These are phyloP conservation scores for Apotomis betuletana DNA, from an alignment of 2,888 invertebrate genomes.

Conservation along the genomic window DNA sequence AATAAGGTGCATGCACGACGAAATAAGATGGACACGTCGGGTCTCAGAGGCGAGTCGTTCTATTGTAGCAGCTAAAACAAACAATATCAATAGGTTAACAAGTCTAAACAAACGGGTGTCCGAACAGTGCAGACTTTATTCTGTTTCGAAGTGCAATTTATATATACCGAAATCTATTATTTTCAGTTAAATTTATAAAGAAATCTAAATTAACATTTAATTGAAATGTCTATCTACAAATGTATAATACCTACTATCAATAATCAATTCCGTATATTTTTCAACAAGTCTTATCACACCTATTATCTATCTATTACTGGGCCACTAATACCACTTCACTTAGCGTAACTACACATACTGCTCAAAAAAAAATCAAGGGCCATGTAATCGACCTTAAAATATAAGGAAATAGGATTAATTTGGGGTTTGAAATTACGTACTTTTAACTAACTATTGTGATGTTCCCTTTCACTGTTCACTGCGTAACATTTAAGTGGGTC, in stretches of 20 bases:
- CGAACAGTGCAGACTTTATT: conserved; percentile 18
- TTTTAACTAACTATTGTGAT: no score
- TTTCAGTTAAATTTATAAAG: background rate
- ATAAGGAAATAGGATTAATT: background rate
- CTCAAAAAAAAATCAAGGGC: no score
- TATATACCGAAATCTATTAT: background rate
- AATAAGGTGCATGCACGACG: conserved; percentile 68
- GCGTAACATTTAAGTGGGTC: no score
- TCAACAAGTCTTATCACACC: no score
- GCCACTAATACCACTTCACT: no score
- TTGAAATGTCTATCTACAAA: background rate
- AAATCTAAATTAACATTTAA: background rate
- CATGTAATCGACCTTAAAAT: no score
- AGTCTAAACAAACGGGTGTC: conserved; percentile 37
- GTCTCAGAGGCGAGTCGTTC: conserved; percentile 89
- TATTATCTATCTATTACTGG: no score
- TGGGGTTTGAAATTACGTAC: no score
- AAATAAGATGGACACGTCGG: conserved; percentile 62
- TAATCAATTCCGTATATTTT: no score
- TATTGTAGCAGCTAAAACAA: conserved; percentile 90
- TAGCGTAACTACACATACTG: no score
- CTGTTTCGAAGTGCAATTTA: conserved; percentile 16
- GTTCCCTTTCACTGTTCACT: no score
- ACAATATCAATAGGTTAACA: conserved; percentile 61
- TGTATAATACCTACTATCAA: background rate